Percentiles rank a stretch among this genome's conserved stretches.
phyloP scores from a whole-genome alignment of 2,888 invertebrate genomes.

The Yponomeuta cagnagella region DNA sequence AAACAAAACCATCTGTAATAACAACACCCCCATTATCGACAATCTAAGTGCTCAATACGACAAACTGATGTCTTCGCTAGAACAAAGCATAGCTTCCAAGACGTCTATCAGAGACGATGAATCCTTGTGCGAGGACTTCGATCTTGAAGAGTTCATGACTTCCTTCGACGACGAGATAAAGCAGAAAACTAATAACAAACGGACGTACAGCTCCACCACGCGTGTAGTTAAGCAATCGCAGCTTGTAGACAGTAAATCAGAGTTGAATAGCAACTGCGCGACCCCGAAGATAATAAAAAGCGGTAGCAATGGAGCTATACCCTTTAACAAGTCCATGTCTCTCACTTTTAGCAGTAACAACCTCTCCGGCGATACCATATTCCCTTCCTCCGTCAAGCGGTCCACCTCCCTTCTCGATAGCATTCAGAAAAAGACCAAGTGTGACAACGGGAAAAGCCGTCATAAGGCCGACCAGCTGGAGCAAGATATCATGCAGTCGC shows the following conservation, averaged over 20 bases:
- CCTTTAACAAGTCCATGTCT: slow-evolving; percentile 72
- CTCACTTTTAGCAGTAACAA: slow-evolving; percentile 76
- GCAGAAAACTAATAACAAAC: slow-evolving; percentile 57
- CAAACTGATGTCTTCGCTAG: slow-evolving; percentile 70
- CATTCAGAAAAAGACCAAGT: slow-evolving; percentile 60
- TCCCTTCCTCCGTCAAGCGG: slow-evolving; percentile 72
- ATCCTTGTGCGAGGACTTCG: slow-evolving; percentile 77
- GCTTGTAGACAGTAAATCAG: slow-evolving; percentile 47
- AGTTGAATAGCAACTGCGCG: slow-evolving; percentile 50
- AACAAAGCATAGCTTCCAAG: slow-evolving; percentile 66
- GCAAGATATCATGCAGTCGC: slow-evolving; percentile 67
- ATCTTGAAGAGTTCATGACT: slow-evolving; percentile 80
- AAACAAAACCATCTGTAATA: slow-evolving; percentile 24
- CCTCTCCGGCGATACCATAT: slow-evolving; percentile 61
- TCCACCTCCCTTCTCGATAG: slow-evolving; percentile 75
- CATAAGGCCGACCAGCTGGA: slow-evolving; percentile 66
- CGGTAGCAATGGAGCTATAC: slow-evolving; percentile 48
- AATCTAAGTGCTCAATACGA: slow-evolving; percentile 68
- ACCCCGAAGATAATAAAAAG: slow-evolving; percentile 49
- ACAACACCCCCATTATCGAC: slow-evolving; percentile 36
- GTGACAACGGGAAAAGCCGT: slow-evolving; percentile 53
- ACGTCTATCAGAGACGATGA: slow-evolving; percentile 65
- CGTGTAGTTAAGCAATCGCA: slow-evolving; percentile 60
- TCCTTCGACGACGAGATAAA: slow-evolving; percentile 80
- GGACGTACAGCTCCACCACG: slow-evolving; percentile 68